Conservation (phyloP, 2,797 vertebrate species). For the Pampus argenteus region DNA sequence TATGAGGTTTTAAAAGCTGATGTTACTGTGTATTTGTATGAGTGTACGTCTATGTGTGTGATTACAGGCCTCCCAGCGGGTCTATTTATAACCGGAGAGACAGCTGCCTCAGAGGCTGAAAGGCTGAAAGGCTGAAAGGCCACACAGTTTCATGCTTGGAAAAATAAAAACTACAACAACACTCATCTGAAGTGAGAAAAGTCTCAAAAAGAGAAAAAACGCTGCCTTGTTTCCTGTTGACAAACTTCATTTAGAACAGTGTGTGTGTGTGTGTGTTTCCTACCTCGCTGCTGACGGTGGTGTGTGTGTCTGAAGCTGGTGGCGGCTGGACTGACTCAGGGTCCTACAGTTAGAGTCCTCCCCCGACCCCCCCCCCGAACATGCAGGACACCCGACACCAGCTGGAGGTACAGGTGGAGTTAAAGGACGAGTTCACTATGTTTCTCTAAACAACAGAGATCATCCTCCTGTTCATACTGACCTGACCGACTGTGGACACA, state of each 20-base stretch:
- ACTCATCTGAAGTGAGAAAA: conserved; percentile 27
- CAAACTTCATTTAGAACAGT: neutral
- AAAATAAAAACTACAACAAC: neutral
- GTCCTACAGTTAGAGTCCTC: conserved; percentile 69
- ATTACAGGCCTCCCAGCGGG: conserved; percentile 30
- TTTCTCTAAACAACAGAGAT: too few relatives aligned
- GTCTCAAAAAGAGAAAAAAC: neutral
- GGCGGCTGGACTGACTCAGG: conserved; percentile 27
- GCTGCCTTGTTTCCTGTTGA: neutral
- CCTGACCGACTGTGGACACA: too few relatives aligned
- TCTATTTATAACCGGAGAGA: conserved; percentile 60
- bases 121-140: conserved; percentile 25
- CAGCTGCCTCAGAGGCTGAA: conserved; percentile 61
- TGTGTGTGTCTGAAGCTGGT: conserved; percentile 15
- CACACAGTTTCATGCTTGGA: neutral
- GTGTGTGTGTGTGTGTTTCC: conserved; percentile 9
- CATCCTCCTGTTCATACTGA: neutral
- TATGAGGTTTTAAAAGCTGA: neutral
- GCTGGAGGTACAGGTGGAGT: conserved; percentile 1
- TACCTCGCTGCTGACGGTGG: neutral
- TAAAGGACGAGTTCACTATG: too few relatives aligned
- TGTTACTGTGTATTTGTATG: conserved; percentile 17
- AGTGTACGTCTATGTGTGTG: conserved; percentile 23
- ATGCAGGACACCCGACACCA: conserved; percentile 60
- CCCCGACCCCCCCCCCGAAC: conserved; percentile 30